Conservation (phyloP, 2,888 invertebrate species). For the Argyresthia albistria region DNA sequence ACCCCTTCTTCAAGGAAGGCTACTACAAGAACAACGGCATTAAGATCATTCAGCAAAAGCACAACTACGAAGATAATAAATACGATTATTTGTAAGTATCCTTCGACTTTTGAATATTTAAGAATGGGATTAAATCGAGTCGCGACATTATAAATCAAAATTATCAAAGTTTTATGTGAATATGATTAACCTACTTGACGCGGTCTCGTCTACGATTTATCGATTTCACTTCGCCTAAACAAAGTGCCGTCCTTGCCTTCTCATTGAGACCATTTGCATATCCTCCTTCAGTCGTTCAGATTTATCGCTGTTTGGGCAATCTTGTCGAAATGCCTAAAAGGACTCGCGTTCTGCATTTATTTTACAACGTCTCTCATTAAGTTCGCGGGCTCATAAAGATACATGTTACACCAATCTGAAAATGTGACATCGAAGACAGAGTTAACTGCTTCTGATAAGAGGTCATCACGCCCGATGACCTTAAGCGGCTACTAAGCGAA, state of each 20-base stretch:
- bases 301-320: constrained; percentile 8
- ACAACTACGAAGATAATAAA: constrained; percentile 62
- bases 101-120: background rate
- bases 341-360: too few species aligned
- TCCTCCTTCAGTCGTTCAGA: background rate
- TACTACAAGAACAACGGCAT: constrained; percentile 68
- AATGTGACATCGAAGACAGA: too few species aligned
- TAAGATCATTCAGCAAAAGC: constrained; percentile 61
- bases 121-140: background rate
- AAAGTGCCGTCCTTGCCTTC: constrained; percentile 38
- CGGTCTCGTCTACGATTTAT: constrained; percentile 26
- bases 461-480: too few species aligned
- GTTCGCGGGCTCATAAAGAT: too few species aligned
- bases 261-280: constrained; percentile 26
- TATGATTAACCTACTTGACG: constrained; percentile 25
- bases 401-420: too few species aligned
- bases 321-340: too few species aligned
- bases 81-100: constrained; percentile 65
- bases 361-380: too few species aligned
- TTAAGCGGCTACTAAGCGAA: too few species aligned
- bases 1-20: constrained; percentile 60
- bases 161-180: background rate
- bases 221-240: constrained; percentile 26
- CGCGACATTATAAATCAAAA: background rate
- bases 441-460: too few species aligned